Base-by-base conservation (phyloP, 2,113 vertebrate genomes). In the Nansenia antarctica region DNA sequence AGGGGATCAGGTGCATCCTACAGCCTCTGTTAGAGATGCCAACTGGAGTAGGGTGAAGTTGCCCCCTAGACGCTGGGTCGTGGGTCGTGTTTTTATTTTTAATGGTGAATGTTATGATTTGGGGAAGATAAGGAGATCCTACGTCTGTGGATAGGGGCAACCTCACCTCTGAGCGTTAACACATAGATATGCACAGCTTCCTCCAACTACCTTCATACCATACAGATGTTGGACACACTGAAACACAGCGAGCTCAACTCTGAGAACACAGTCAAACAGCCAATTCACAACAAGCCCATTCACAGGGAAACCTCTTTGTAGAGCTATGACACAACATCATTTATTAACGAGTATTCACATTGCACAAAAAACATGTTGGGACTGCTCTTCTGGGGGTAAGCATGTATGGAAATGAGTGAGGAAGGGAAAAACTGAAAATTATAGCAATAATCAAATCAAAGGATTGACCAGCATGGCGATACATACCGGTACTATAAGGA, bases 321-420 rank as follows among this genome's bases (percentile, higher is more conserved):
- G 55, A 79, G 73, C 67, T 39, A 42, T 55, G 68, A 73, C 45
- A 70, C 61, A 69, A 60, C 59, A 29, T 71, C 11, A 81, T 71
- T 76, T 79, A 82, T 70, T 54, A 57, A 75, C n/a, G 68, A 55
- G 35, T 69, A 54, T 69, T 75, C 65, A 45, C 72, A 76, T 49
- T 37, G 70, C 47, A 55, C 49, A 47, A 35, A n/a, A 78, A 74
- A 77, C 74, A 71, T 74, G 52, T 67, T 70, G n/a, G 65, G 27
- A 49, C 45, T 49, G 45, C 11, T 49, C 45, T 49, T 4, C 2
- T 20, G 11, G 45, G 2, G 45, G n/a, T 9, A n/a, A 22, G 20
- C n/a, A 49, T 49, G n/a, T 20, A 42, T 18, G 18, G 39, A 22
- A 15, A 22, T 49, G n/a, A 37, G 11, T 20, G 45, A 9, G 45